phyloP scores from a whole-genome alignment of 2,888 invertebrate genomes.

The Serripes groenlandicus region DNA sequence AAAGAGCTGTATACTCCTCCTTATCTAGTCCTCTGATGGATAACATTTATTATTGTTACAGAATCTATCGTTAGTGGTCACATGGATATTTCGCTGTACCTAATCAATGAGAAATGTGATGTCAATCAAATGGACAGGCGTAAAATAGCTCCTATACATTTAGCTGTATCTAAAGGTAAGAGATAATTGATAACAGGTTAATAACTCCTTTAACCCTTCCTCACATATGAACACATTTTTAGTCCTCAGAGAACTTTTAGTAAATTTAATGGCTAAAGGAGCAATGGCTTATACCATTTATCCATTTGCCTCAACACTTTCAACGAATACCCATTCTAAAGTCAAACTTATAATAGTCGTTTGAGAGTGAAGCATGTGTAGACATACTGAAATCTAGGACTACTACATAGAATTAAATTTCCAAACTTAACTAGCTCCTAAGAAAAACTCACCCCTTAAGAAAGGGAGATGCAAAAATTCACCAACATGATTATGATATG shows the following conservation, averaged over 20 bases:
- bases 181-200: not conserved
- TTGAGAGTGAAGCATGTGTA: too few relatives aligned
- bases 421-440: too few relatives aligned
- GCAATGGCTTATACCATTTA: not conserved
- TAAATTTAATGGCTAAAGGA: not conserved
- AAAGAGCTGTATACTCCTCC: too few relatives aligned
- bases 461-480: not conserved
- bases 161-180: slow-evolving; percentile 81
- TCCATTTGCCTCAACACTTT: not conserved
- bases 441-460: too few relatives aligned
- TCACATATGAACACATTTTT: not conserved
- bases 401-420: too few relatives aligned
- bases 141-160: slow-evolving; percentile 80
- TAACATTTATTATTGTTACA: slow-evolving; percentile 26
- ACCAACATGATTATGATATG: too few relatives aligned
- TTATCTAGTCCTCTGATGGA: too few relatives aligned
- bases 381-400: too few relatives aligned
- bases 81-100: slow-evolving; percentile 72
- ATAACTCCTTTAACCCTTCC: not conserved
- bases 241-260: not conserved
- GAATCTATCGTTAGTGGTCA: slow-evolving; percentile 64
- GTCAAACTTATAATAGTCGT: too few relatives aligned
- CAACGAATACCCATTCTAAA: too few relatives aligned
- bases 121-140: slow-evolving; percentile 79
- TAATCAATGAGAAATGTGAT: slow-evolving; percentile 80